A percentile compares a stretch with the other conserved stretches of the same genome.
phyloP scores from a whole-genome alignment of 1,140 invertebrate species.

The Pseudomyrmex concolor region DNA sequence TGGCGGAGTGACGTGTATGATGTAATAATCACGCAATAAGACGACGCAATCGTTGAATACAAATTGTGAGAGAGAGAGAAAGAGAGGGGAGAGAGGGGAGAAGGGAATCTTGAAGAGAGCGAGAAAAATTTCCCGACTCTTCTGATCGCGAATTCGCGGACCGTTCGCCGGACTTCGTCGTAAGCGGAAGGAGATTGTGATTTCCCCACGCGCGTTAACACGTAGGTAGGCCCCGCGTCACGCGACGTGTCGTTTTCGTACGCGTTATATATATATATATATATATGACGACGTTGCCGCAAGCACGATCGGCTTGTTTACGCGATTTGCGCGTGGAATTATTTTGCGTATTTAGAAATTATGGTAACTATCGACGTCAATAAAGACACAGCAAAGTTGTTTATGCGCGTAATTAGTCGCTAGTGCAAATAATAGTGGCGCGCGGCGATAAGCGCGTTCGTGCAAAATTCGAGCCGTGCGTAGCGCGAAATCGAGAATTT shows the following conservation, averaged over 20 bases:
- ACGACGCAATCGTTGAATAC: neutral
- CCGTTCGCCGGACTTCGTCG: neutral
- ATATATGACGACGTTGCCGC: slow-evolving; percentile 1
- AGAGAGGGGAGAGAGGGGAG: neutral
- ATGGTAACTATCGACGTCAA: too few relatives aligned
- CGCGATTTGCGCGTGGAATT: slow-evolving; percentile 31
- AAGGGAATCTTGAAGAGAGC: neutral
- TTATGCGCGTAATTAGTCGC: slow-evolving; percentile 7
- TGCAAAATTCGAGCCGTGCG: neutral
- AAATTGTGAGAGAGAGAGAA: neutral
- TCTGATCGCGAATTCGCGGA: neutral
- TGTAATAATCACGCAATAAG: slow-evolving; percentile 13
- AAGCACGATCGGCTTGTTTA: slow-evolving; percentile 1
- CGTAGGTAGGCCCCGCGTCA: slow-evolving; percentile 43
- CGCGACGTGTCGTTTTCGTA: neutral
- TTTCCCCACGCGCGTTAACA: slow-evolving; percentile 45
- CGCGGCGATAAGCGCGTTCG: neutral
- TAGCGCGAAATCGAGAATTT: neutral
- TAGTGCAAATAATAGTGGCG: neutral
- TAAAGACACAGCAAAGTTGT: slow-evolving; percentile 22
- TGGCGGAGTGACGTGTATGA: neutral
- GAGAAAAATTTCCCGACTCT: neutral
- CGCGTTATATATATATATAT: neutral
- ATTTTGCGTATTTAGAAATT: neutral
- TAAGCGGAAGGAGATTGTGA: slow-evolving; percentile 33